Evolutionary conservation across 2,797 vertebrate genomes (phyloP), one percentile per base, ranked within the genome.

Genomic region (Chaunax sp.): DNA sequence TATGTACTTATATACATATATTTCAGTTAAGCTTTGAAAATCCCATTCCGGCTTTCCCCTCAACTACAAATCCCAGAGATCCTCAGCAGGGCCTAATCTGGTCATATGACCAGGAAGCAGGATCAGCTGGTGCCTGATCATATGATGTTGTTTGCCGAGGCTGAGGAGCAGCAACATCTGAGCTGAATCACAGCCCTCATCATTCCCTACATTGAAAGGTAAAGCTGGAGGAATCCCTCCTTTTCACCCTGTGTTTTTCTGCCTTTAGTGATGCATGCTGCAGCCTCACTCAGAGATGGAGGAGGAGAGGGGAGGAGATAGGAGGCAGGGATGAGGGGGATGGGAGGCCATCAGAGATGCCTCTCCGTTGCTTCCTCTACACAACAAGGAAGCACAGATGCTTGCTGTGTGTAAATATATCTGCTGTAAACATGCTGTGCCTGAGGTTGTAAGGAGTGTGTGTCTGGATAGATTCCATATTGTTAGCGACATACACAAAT

Each of bases 31-130:
- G 7, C 10, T 35, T 11, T 35, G 33, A 35, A 35, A 35, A 35
- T 35, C 12, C 33, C 33, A 11, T 35, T 35, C 33, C 12, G 33
- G 33, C 33, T 9, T 11, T 35, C 9, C 18, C 20, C 11, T 59
- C 25, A 68, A 94, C 92, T 92, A 89, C 92, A 93, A 64, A 57
- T 92, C 92, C 94, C 94, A 94, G 73, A 77, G 46, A 69, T 50
- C 87, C 64, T 58, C 74, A 49, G 65, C 2, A 20, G 19, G 33
- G 28, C 30, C 64, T 62, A 72, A 69, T 53, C 61, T 69, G 71
- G 85, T 92, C 94, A 94, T 77, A 86, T 93, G 93, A 93, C 83
- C 69, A 56, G 45, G 55, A 62, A 68, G 62, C 26, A 45, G 71
- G 76, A 89, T 87, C 91, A 94, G 89, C 82, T 91, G 92, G 85